phyloP scores from a whole-genome alignment of 1,140 invertebrate species.

The Frieseomelitta varia region DNA sequence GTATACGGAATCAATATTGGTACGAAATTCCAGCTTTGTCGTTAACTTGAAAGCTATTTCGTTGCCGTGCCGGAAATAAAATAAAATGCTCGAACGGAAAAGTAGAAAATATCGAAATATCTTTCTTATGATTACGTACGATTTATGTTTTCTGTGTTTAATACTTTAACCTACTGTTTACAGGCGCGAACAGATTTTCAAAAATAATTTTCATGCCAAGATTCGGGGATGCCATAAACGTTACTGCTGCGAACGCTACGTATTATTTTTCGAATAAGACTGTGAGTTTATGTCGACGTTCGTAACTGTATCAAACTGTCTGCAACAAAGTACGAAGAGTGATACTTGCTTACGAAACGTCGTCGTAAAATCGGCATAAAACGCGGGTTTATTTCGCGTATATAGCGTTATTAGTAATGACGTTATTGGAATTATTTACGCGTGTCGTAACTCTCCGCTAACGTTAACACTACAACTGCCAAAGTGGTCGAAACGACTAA shows the following conservation, averaged over 20 bases:
- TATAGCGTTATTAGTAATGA: neutral
- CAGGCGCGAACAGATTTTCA: neutral
- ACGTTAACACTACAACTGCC: neutral
- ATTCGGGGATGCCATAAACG: neutral
- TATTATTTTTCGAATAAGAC: neutral
- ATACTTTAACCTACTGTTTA: neutral
- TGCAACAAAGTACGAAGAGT: neutral
- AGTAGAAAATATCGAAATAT: neutral
- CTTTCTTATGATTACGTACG: no score
- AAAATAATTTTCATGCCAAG: neutral
- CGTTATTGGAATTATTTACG: neutral
- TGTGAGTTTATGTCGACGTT: constrained; percentile 11
- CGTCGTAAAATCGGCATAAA: neutral
- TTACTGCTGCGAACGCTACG: no score
- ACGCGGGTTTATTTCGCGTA: neutral
- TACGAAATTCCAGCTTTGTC: neutral
- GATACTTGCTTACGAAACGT: neutral
- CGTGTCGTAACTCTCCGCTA: no score
- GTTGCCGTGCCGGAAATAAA: neutral
- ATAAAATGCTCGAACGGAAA: neutral
- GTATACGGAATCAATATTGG: neutral
- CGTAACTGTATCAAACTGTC: neutral
- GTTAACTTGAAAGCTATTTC: neutral
- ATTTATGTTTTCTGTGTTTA: neutral
- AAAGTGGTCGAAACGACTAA: no score